Conservation (phyloP, 2,113 vertebrate genomes). For the Xiphorhynchus elegans region DNA sequence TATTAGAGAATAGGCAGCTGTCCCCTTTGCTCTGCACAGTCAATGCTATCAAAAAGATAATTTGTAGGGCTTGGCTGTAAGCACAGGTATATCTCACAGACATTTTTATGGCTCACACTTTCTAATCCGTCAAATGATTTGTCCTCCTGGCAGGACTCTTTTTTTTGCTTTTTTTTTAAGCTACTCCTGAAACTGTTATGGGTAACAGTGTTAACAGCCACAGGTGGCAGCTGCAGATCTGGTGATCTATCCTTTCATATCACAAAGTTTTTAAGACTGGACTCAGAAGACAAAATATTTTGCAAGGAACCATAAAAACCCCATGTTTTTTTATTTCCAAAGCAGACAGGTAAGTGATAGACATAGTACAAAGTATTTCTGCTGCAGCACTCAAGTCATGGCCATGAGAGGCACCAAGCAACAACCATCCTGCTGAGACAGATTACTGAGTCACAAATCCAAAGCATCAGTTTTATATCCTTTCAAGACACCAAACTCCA, state of each 20-base stretch:
- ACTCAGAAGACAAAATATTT: not conserved
- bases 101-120: not conserved
- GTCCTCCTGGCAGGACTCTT: not conserved
- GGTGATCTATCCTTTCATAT: not conserved
- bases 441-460: not conserved
- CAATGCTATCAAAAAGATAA: not conserved
- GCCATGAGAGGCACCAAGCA: not conserved
- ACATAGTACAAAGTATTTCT: not conserved
- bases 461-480: not conserved
- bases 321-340: not conserved
- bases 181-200: not conserved
- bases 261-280: not conserved
- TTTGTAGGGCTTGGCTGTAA: not conserved
- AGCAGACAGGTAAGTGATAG: not conserved
- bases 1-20: not conserved
- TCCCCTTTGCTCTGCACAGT: not conserved
- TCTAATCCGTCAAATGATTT: not conserved
- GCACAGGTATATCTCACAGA: not conserved
- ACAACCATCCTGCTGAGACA: not conserved
- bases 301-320: not conserved
- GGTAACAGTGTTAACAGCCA: not conserved
- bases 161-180: not conserved
- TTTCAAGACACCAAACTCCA: not conserved
- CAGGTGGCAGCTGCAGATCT: not conserved
- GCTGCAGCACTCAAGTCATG: not conserved